phyloP scores from a whole-genome alignment of 2,797 vertebrate species.

The Platalea minor region DNA sequence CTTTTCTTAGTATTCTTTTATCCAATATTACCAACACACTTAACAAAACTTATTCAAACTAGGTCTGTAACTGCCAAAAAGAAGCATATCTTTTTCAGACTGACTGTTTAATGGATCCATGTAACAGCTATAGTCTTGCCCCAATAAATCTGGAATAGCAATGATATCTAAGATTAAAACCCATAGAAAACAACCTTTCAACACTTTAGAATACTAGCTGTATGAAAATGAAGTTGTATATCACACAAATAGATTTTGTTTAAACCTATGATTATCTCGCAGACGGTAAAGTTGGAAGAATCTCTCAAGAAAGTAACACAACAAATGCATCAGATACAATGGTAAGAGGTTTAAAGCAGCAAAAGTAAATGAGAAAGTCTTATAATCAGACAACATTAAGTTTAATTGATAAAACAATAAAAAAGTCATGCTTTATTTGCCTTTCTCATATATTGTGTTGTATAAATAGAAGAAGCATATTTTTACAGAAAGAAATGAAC shows the following conservation, averaged over 20 bases:
- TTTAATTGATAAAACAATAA: neutral
- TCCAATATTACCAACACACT: neutral
- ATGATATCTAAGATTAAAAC: neutral
- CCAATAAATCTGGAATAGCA: neutral
- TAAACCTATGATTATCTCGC: slow-evolving; percentile 17
- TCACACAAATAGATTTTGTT: neutral
- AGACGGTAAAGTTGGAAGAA: slow-evolving; percentile 85
- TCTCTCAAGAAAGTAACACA: slow-evolving; percentile 77
- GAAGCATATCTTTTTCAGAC: neutral
- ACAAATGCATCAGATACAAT: slow-evolving; percentile 80
- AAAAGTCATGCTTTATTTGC: neutral
- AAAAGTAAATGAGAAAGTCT: neutral
- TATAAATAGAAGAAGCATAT: neutral
- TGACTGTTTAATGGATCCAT: neutral
- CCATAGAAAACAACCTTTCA: neutral
- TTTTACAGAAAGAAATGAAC: neutral
- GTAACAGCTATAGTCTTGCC: neutral
- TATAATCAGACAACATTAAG: neutral
- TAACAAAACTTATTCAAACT: neutral
- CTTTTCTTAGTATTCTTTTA: neutral
- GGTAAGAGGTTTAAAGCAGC: slow-evolving; percentile 71
- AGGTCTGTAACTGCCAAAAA: neutral
- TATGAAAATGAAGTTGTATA: neutral
- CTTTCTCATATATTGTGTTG: neutral
- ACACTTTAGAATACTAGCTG: neutral